Evolutionary conservation across 2,888 invertebrate species (phyloP), one percentile per base, ranked within the genome.

Genomic region (Heliconius cydno): DNA sequence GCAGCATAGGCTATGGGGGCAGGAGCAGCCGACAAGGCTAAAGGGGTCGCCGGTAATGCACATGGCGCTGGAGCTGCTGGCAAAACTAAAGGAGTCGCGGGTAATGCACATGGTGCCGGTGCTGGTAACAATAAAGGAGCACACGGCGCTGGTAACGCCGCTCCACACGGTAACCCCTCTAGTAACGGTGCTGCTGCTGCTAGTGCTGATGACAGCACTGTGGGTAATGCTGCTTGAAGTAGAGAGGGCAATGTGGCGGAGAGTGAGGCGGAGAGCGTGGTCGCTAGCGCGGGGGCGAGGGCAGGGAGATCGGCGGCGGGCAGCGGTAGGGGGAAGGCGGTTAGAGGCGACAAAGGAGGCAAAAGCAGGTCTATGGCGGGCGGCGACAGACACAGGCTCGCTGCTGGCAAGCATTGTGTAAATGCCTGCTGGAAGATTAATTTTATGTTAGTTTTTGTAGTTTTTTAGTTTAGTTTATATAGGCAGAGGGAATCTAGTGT

Each of bases 201-300:
- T 66, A 92, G 78, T 9, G 88, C 90, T 3, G 91, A 90, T 1
- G 89, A 87, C 57, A 91, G 77, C 19, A 91, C 86, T 0, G 88
- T 85, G 0, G 91, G 91, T 57, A 90, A 75, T 0, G 90, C 90
- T 0, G 89, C 88, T 19, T 89, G 83, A 19, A 84, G 65, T n/a
- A 86, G 76, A 2, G 85, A 83, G 0, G 86, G 86, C n/a, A 86
- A 74, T 0, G 86, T 82, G 3, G 86, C 85, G 1, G 86, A 83
- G n/a, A 86, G 75, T 0, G 86, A 86, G 0, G 85, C 76, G 1
- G 85, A 84, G 5, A 86, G 81, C 3, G 86, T 83, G 13, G 84
- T 80, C 0, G 86, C 84, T 22, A 86, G 82, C 7, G 83, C 25
- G 0, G 86, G 84, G 0, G 84, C 79, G 3, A 85, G 57, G 9